Evolutionary conservation across 2,797 vertebrate genomes (phyloP), one percentile per base, ranked within the genome.

Genomic region (Myotis findleyi): DNA sequence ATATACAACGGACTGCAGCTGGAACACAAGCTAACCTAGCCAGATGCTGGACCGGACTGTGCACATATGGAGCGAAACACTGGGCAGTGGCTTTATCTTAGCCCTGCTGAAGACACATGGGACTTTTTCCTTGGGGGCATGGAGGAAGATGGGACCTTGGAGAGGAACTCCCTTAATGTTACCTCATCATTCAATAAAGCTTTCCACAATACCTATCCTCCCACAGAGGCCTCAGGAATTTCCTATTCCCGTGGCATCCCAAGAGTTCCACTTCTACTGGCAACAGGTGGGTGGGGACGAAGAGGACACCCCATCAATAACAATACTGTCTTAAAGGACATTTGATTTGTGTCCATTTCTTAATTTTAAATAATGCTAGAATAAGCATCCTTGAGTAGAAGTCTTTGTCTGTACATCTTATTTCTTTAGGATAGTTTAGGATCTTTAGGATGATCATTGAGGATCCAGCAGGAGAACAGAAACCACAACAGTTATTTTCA

Each of bases 381-480:
- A 77, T 53, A 71, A 41, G 69, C 12, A 57, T 11, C 23, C 25
- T 68, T 95, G 69, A 81, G 71, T 16, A 94, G n/a, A 93, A 82
- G 53, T 53, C 53, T 88, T 59, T 66, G 55, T 23, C 9, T 71
- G 11, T 81, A 17, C 1, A 27, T 59, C 66, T 84, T 71, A 83
- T 68, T 92, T 89, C 17, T 93, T 88, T 25, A 73, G 55, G 13
- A 76, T 72, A 20, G 72, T 72, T 92, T 81, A 84, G 27, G n/a
- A 51, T 79, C 64, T 89, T 73, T 57, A 77, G 27, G 23, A 64
- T 36, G 27, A 68, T 91, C 17, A 62, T 18, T 81, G 38, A 94
- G 36, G 51, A 49, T 47, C 21, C 38, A 88, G 33, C 36, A 83
- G 47, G 66, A 86, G 93, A 89, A 91, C 16, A 62, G 25, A 93